Conservation (phyloP, 2,888 invertebrate genomes). For the Eupeodes latifasciatus region DNA sequence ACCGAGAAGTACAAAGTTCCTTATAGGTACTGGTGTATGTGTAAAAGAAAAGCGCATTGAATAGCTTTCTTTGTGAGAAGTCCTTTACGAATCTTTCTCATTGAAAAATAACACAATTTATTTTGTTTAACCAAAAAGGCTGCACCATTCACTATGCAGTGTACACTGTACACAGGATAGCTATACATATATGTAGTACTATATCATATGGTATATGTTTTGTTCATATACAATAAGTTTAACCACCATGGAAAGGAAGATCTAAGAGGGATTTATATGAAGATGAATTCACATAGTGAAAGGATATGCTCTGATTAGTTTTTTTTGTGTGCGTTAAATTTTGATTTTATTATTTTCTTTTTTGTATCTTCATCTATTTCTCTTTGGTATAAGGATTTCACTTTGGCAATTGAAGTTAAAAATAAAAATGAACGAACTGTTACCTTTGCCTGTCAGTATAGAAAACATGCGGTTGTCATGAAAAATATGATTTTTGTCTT, state of each 20-base stretch:
- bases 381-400: constrained; percentile 9
- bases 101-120: constrained; percentile 68
- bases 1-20: neutral
- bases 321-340: neutral
- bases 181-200: neutral
- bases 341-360: neutral
- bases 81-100: constrained; percentile 42
- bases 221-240: neutral
- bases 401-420: neutral
- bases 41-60: neutral
- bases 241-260: constrained; percentile 20
- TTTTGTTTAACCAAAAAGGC: constrained; percentile 42
- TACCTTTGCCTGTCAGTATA: neutral
- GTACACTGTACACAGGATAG: too few species aligned
- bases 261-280: constrained; percentile 28
- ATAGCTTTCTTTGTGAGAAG: constrained; percentile 20
- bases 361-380: neutral
- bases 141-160: neutral
- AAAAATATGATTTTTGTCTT: too few species aligned
- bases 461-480: neutral
- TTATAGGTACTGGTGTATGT: neutral
- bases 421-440: neutral
- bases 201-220: neutral
- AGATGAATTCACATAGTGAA: constrained; percentile 29
- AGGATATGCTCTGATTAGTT: constrained; percentile 39